Evolutionary conservation across 2,113 vertebrate genomes (phyloP).

Genomic region (Ranitomeya variabilis): DNA sequence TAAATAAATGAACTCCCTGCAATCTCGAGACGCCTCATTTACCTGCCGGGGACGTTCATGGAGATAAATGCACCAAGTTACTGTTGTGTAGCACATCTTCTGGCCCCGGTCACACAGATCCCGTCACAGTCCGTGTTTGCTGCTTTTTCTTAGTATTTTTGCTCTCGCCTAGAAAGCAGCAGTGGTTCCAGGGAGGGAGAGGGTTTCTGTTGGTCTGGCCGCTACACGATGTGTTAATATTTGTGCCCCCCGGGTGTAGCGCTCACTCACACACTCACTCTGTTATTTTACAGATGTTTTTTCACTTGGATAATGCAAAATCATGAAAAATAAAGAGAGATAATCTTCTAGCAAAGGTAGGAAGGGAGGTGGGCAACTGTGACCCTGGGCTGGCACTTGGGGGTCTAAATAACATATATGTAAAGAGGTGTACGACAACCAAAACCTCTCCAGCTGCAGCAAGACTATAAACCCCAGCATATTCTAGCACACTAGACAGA

Average conservation of each 20-base stretch:
- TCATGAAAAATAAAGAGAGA: neutral
- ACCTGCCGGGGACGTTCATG: too few relatives aligned
- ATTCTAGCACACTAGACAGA: neutral
- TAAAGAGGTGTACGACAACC: neutral
- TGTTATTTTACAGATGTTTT: neutral
- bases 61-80: too few relatives aligned
- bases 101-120: neutral
- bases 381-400: neutral
- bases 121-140: neutral
- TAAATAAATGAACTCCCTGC: too few relatives aligned
- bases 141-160: neutral
- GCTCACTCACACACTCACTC: neutral
- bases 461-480: neutral
- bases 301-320: constrained; percentile 11
- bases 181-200: neutral
- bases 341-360: neutral
- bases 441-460: neutral
- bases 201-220: neutral
- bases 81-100: too few relatives aligned
- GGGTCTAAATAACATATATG: neutral
- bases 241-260: neutral
- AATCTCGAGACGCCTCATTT: too few relatives aligned
- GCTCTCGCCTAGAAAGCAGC: too few relatives aligned
- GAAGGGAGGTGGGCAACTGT: neutral
- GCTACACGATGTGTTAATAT: neutral